Evolutionary conservation across 1,140 invertebrate genomes (phyloP).

Genomic region (Drosophila ogumai): DNA sequence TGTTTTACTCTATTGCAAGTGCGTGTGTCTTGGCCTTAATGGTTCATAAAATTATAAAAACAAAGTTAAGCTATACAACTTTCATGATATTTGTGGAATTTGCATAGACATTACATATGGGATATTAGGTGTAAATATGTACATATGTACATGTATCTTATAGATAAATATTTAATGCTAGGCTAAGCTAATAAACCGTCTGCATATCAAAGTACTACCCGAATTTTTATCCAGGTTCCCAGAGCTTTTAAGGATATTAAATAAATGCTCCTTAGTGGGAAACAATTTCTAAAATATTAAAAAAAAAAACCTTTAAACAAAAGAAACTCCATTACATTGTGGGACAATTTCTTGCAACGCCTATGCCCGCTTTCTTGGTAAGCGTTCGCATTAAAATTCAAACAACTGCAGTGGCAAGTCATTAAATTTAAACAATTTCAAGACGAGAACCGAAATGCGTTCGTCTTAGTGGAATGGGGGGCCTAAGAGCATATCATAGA

Average conservation of each 20-base stretch:
- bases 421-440: slow-evolving; percentile 72
- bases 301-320: slow-evolving; percentile 8
- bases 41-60: slow-evolving; percentile 23
- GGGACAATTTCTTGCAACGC: slow-evolving; percentile 31
- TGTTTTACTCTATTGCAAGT: slow-evolving; percentile 19
- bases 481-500: slow-evolving; percentile 39
- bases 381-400: slow-evolving; percentile 73
- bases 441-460: slow-evolving; percentile 28
- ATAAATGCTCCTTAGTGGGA: not conserved
- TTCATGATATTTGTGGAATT: not conserved
- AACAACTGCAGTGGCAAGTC: slow-evolving; percentile 73
- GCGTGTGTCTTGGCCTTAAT: slow-evolving; percentile 30
- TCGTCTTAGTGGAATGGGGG: not conserved
- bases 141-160: too few relatives aligned
- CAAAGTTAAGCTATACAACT: not conserved
- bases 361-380: slow-evolving; percentile 62
- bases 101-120: not conserved
- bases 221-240: not conserved
- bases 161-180: not conserved
- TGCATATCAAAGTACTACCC: too few relatives aligned
- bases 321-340: slow-evolving; percentile 7
- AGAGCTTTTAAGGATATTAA: not conserved
- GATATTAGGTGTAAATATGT: too few relatives aligned
- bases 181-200: too few relatives aligned
- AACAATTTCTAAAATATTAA: not conserved